Percentiles rank a stretch among this genome's conserved stretches.
These are phyloP conservation scores for Pemphigus obesinymphae DNA, from an alignment of 1,140 invertebrate genomes.

Conservation along the genomic window DNA sequence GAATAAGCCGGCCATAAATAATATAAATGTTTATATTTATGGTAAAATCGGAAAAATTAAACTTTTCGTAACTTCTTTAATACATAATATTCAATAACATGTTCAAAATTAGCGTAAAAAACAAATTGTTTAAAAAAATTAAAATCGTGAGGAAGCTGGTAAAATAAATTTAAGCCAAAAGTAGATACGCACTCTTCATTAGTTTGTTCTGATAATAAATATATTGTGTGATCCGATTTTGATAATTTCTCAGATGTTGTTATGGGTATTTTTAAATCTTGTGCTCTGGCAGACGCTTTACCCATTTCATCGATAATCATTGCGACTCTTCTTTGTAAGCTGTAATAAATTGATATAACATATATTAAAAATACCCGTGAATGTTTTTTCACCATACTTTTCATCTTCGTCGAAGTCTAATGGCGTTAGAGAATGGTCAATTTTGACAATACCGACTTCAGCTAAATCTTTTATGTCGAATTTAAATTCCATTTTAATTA, in stretches of 20 bases:
- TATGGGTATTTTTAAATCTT: slow-evolving; percentile 65
- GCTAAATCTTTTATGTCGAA: slow-evolving; percentile 27
- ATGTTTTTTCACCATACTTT: slow-evolving; percentile 4
- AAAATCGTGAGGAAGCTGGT: too few relatives aligned
- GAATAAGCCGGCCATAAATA: too few relatives aligned
- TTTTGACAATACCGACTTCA: background rate
- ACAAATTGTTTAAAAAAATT: too few relatives aligned
- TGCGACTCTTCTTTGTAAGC: slow-evolving; percentile 16
- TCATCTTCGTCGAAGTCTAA: background rate
- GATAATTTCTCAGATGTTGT: slow-evolving; percentile 64
- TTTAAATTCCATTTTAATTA: slow-evolving; percentile 14
- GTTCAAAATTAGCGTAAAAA: too few relatives aligned
- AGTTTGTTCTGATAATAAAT: slow-evolving; percentile 55
- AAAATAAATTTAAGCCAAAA: too few relatives aligned
- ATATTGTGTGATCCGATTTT: slow-evolving; percentile 64
- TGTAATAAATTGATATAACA: background rate
- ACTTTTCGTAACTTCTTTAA: too few relatives aligned
- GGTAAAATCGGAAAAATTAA: too few relatives aligned
- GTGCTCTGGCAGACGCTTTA: slow-evolving; percentile 66
- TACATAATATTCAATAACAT: too few relatives aligned
- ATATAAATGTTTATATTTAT: too few relatives aligned
- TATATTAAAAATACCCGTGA: background rate
- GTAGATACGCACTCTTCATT: slow-evolving; percentile 5
- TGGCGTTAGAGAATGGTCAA: slow-evolving; percentile 1
- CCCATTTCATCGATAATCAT: slow-evolving; percentile 64